Conservation (phyloP, 2,113 vertebrate genomes). For the Chaenocephalus aceratus region DNA sequence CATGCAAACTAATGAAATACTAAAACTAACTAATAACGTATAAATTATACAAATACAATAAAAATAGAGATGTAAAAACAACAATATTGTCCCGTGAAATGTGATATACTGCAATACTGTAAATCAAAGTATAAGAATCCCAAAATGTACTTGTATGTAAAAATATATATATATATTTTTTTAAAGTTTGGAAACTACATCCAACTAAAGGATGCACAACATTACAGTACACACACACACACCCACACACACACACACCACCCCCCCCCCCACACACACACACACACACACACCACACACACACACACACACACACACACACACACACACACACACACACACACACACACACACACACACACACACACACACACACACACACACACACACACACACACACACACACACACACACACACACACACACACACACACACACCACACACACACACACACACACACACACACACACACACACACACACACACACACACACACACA, state of each 20-base stretch:
- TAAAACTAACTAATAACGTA: too few species aligned
- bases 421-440: neutral
- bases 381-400: neutral
- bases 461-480: neutral
- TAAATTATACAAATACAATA: too few species aligned
- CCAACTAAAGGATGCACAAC: too few species aligned
- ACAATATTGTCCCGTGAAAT: neutral
- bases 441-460: neutral
- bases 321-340: neutral
- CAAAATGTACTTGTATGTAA: too few species aligned
- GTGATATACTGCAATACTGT: too few species aligned
- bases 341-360: neutral
- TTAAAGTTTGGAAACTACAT: too few species aligned
- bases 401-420: neutral
- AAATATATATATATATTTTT: too few species aligned
- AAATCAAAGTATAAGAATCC: too few species aligned
- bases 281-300: neutral
- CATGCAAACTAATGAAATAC: too few species aligned
- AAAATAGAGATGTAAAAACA: too few species aligned
- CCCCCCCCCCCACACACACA: neutral
- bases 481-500: neutral
- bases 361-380: neutral
- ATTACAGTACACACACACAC: slow-evolving; percentile 7
- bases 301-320: neutral
- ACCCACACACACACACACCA: neutral